Evolutionary conservation across 2,888 invertebrate species (phyloP).

Genomic region (Platycheirus rosarum): DNA sequence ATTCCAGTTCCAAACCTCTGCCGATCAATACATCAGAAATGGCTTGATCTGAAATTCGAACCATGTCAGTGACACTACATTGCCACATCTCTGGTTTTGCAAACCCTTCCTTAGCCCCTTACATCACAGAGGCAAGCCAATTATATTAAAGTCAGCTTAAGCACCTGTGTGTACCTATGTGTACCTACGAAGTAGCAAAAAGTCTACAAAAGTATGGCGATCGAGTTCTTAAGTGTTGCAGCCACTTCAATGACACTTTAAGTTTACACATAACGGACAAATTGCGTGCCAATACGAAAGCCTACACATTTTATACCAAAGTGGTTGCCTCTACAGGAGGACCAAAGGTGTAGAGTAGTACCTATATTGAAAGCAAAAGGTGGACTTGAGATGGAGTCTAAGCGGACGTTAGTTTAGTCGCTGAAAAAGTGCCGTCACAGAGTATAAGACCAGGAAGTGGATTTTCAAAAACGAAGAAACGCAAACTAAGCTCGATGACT

Average conservation of each 20-base stretch:
- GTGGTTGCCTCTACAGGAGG: slow-evolving; percentile 20
- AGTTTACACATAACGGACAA: slow-evolving; percentile 64
- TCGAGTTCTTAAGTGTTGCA: slow-evolving; percentile 56
- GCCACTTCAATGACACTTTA: slow-evolving; percentile 52
- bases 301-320: slow-evolving; percentile 53
- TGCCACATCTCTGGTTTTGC: slow-evolving; percentile 33
- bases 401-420: slow-evolving; percentile 35
- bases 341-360: slow-evolving; percentile 28
- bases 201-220: slow-evolving; percentile 50
- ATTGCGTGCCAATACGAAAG: slow-evolving; percentile 69
- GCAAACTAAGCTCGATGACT: slow-evolving; percentile 25
- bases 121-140: slow-evolving; percentile 6
- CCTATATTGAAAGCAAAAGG: slow-evolving; percentile 61
- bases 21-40: slow-evolving; percentile 53
- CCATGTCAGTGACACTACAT: slow-evolving; percentile 69
- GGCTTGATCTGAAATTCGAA: slow-evolving; percentile 62
- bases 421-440: slow-evolving; percentile 11
- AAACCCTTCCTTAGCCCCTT: slow-evolving; percentile 32
- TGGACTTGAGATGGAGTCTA: slow-evolving; percentile 8
- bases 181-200: slow-evolving; percentile 31
- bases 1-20: slow-evolving; percentile 35
- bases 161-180: slow-evolving; percentile 47
- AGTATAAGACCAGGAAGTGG: slow-evolving; percentile 57
- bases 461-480: slow-evolving; percentile 7
- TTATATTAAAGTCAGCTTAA: slow-evolving; percentile 9